Base-by-base conservation (phyloP, 2,888 invertebrate genomes). In the Erynnis tages region DNA sequence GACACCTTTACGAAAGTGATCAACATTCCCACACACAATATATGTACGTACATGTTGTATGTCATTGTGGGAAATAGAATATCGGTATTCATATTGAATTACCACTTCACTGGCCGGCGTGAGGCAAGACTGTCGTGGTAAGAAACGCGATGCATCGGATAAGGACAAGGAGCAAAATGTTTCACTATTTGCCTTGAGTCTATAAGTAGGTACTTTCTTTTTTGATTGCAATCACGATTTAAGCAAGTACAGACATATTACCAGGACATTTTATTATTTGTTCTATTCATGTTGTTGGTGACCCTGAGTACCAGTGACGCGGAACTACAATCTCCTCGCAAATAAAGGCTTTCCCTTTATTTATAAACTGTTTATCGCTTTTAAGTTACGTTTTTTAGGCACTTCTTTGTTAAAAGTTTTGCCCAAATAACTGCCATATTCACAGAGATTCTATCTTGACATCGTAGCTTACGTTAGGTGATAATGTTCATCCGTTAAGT, bases 91-190 rank as follows among this genome's bases (percentile, higher is more conserved):
- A 67, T 79, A 79, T 80, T 69, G 71, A 71, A 76, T 82, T 79
- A 76, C 79, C 56, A 61, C 60, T 56, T 62, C 55, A 27, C 38
- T 6, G 8, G 62, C 64, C 58, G 62, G 37, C 54, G 56, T 63
- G 67, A 65, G 64, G 69, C 69, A 82, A 79, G 64, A 70, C 69
- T 79, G 80, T 82, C 83, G 82, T 80, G 80, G 82, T 66, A 19
- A 49, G 70, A 75, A 75, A 75, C 57, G 57, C 61, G 71, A 78
- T 68, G 71, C 72, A 60, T 57, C 53, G 52, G 58, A 53, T 60
- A 63, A 61, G 58, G 49, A 55, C 54, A 47, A 43, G 41, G 41
- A 43, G 49, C 49, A 49, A 49, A 49, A 43, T 49, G 34, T 49
- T 49, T 49, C 41, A 49, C 34, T 45, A 49, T 43, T 50, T 41